phyloP scores from a whole-genome alignment of 2,797 vertebrate genomes.

The Squalus acanthias region DNA sequence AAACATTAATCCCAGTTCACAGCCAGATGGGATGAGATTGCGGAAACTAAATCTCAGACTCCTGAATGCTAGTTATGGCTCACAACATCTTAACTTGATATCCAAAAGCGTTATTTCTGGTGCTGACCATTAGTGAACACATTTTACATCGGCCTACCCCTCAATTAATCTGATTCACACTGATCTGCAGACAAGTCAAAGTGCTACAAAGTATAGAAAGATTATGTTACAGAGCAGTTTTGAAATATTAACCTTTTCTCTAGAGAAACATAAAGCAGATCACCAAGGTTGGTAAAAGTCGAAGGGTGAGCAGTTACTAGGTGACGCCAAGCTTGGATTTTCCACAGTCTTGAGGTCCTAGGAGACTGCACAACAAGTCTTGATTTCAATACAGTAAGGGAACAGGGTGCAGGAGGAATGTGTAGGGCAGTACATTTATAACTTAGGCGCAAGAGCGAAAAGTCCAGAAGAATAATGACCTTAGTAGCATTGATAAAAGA shows the following conservation, averaged over 20 bases:
- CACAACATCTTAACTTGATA: too few relatives aligned
- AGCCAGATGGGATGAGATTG: neutral
- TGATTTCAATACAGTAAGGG: neutral
- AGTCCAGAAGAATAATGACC: neutral
- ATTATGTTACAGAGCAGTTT: neutral
- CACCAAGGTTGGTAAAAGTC: neutral
- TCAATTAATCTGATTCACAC: neutral
- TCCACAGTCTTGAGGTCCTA: neutral
- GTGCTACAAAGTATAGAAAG: neutral
- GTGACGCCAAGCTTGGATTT: neutral
- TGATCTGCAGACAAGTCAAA: neutral
- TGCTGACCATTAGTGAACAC: too few relatives aligned
- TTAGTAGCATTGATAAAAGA: neutral
- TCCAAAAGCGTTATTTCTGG: too few relatives aligned
- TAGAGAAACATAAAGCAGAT: neutral
- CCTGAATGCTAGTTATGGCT: neutral
- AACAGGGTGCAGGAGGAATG: neutral
- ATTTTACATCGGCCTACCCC: neutral
- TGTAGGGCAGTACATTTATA: neutral
- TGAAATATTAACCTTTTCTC: neutral
- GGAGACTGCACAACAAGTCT: neutral
- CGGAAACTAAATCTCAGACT: neutral
- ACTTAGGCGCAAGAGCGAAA: neutral
- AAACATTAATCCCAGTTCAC: neutral
- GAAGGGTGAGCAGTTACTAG: neutral